Percentiles rank a stretch among this genome's conserved stretches.
These are phyloP conservation scores for Rhyacophila evoluta DNA, from an alignment of 2,888 invertebrate species.

Conservation along the genomic window DNA sequence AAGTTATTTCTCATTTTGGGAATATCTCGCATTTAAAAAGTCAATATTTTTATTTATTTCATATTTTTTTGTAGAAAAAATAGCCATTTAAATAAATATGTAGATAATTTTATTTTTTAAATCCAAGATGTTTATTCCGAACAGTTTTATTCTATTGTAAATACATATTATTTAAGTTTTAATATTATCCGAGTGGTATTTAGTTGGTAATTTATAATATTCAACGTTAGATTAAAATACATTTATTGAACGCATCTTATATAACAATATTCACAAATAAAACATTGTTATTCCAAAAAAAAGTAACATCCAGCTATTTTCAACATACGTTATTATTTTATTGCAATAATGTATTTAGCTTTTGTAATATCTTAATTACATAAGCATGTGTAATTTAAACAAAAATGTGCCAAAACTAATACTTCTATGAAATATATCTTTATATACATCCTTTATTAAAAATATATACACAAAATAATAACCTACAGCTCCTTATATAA, in stretches of 20 bases:
- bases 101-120: conserved; percentile 8
- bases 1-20: not conserved
- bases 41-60: not conserved
- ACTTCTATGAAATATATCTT: too few species aligned
- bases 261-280: not conserved
- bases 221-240: not conserved
- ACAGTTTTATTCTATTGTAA: conserved; percentile 4
- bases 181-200: not conserved
- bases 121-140: not conserved
- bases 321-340: too few species aligned
- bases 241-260: not conserved
- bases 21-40: not conserved
- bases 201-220: not conserved
- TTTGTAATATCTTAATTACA: too few species aligned
- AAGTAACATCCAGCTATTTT: too few species aligned
- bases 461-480: too few species aligned
- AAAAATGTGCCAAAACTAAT: too few species aligned
- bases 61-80: not conserved
- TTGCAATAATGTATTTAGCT: too few species aligned
- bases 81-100: not conserved
- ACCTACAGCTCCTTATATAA: too few species aligned
- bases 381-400: too few species aligned
- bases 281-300: too few species aligned
- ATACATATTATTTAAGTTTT: not conserved
- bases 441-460: too few species aligned